Base-by-base conservation (phyloP, 2,888 invertebrate genomes). In the Muschampia plurimacula region DNA sequence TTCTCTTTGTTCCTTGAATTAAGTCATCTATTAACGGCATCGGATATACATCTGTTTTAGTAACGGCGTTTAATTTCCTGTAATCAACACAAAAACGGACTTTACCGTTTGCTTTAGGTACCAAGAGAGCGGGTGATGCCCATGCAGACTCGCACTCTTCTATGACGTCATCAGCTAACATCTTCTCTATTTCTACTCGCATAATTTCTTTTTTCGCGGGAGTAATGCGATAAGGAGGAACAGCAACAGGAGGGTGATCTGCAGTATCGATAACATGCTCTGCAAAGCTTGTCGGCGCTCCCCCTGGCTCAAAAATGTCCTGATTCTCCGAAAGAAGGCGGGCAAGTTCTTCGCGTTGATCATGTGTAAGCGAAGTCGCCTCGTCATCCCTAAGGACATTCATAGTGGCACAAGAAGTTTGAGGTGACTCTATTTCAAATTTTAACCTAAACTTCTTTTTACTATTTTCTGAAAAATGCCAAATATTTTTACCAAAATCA, bases 361-460 rank as follows among this genome's bases (percentile, higher is more conserved):
- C 32, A 49, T 49, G 32, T n/a, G n/a, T 36, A 65, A 65, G 65
- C 13, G 65, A 65, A 49, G 65, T 65, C 46, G 65, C 65, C 65
- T 65, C 65, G 32, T 65, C 65, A 49, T 65, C 65, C 65, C 65
- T 65, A 28, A 65, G 65, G 13, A 65, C 65, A 46, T 65, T 32
- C 32, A 65, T 13, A n/a, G 49, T 44, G n/a, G 65, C 65, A 65
- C 65, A 65, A 46, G 65, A 65, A 46, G 49, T 13, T 65, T 7
- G 28, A 49, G 32, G 65, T 49, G 65, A 65, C 65, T 49, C 28
- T 65, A 65, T 13, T 13, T 65, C 65, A n/a, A 65, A 65, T n/a
- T 65, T 65, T 49, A 49, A 28, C 13, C 32, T 65, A 65, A 57
- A 57, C 57, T 57, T 57, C 12, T 57, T 57, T 28, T 12, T 57